Percentiles rank a stretch among this genome's conserved stretches.
phyloP scores from a whole-genome alignment of 2,888 invertebrate species.

The Apodemia mormo region DNA sequence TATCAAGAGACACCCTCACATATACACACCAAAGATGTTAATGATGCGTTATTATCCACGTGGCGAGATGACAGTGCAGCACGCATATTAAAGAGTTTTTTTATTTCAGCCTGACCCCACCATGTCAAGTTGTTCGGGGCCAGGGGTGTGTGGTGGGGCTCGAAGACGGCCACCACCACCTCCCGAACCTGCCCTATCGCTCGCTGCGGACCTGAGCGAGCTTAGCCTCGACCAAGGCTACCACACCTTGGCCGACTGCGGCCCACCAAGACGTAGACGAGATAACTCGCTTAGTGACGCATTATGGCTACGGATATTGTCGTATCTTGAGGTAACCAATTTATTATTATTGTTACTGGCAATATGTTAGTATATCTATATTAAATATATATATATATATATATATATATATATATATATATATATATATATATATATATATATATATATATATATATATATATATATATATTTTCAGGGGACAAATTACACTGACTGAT shows the following conservation, averaged over 20 bases:
- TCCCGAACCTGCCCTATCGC: constrained; percentile 69
- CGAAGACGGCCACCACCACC: constrained; percentile 71
- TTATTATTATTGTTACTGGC: no score
- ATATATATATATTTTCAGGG: no score
- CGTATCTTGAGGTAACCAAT: constrained; percentile 61
- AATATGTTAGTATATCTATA: no score
- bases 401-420: no score
- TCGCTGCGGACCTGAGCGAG: constrained; percentile 73
- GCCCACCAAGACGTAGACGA: constrained; percentile 63
- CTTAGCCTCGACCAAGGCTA: constrained; percentile 91
- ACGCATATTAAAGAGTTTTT: not conserved
- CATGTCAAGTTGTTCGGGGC: constrained; percentile 74
- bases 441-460: no score
- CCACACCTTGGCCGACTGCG: constrained; percentile 89
- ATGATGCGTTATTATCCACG: no score
- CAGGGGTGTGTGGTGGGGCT: constrained; percentile 68
- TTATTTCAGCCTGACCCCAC: constrained; percentile 48
- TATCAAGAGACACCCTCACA: no score
- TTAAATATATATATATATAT: no score
- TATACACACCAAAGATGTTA: no score
- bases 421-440: no score
- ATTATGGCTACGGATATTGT: constrained; percentile 67
- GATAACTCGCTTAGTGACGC: constrained; percentile 70
- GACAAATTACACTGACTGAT: no score
- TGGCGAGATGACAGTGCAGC: no score